These are phyloP conservation scores for Noturus placidus DNA, from an alignment of 2,113 vertebrate species.

Conservation along the genomic window DNA sequence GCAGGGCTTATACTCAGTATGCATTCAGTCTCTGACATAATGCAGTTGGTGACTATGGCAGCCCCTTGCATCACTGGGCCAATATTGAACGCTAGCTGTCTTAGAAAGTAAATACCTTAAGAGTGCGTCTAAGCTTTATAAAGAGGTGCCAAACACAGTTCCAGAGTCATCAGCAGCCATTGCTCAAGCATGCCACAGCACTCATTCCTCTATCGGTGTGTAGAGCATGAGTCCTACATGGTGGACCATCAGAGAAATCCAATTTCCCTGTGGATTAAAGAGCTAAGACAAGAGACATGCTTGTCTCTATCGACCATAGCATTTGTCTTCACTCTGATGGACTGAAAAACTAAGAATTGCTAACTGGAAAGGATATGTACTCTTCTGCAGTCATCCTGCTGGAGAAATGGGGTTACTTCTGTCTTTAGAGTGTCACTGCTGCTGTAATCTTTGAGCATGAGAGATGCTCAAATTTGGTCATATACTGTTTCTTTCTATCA, in stretches of 20 bases:
- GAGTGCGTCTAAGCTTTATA: slow-evolving; percentile 31
- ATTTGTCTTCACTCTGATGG: slow-evolving; percentile 50
- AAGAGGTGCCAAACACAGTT: slow-evolving; percentile 33
- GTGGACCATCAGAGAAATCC: slow-evolving; percentile 48
- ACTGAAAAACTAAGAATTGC: slow-evolving; percentile 30
- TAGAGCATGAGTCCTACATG: slow-evolving; percentile 14
- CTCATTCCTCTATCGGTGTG: slow-evolving; percentile 27
- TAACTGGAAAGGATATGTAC: slow-evolving; percentile 49
- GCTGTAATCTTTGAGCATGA: not conserved
- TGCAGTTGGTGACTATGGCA: slow-evolving; percentile 1
- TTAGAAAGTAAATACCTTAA: slow-evolving; percentile 20
- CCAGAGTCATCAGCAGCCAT: slow-evolving; percentile 24
- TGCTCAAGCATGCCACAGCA: slow-evolving; percentile 23
- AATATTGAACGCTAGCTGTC: not conserved
- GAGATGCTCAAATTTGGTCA: not conserved
- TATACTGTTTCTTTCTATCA: not conserved
- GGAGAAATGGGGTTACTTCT: not conserved
- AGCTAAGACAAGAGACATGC: slow-evolving; percentile 40
- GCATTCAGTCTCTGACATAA: not conserved
- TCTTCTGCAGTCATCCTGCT: not conserved
- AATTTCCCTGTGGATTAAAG: slow-evolving; percentile 51
- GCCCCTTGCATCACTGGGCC: not conserved
- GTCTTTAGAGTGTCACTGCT: not conserved
- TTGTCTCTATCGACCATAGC: slow-evolving; percentile 48
- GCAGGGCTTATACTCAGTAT: not conserved